Base-by-base conservation (phyloP, 2,888 invertebrate genomes). In the Pristionchus exspectatus region DNA sequence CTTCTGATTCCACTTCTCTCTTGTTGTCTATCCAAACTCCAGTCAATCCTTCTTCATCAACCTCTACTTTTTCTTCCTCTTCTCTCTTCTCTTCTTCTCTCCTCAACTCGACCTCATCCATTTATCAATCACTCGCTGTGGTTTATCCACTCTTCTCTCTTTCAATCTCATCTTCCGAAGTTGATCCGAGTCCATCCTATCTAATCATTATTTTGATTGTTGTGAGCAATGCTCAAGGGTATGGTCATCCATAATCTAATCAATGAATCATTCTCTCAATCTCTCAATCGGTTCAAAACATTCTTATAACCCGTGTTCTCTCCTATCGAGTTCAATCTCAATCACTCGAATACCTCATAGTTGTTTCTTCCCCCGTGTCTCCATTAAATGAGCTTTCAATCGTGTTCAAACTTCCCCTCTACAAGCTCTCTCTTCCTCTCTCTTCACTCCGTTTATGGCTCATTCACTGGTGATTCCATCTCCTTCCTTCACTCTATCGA, bases 41-140 rank as follows among this genome's bases (percentile, higher is more conserved):
- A 69, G 69, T 69, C 69, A 21, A 69, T 69, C 69, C 69, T 69
- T 69, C 69, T 59, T 89, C 89, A 77, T 77, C 74, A 77, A 33
- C 72, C 38, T 54, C 72, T 72, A 30, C 56, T 77, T 66, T 63
- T 30, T 88, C 88, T 30, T 30, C 74, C n/a, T 88, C 54, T 72
- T 77, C 38, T 74, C 69, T 50, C 44, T 50, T 50, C 44, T 3
- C 10, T 50, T 50, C 44, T 50, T 50, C 44, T 50, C 44, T 69
- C n/a, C 30, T 69, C 30, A 14, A 27, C n/a, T 30, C 69, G 30
- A n/a, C 69, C 69, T 69, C 69, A 69, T 69, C 69, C 69, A 69
- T 69, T 69, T 69, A 69, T 69, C 69, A 69, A 69, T 69, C 69
- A 69, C 69, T 27, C 44, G 44, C 44, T 69, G 69, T 30, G 69